Percentiles rank a stretch among this genome's conserved stretches.
Evolutionary conservation across 1,140 invertebrate species (phyloP).

Genomic region (Lucilia sericata): DNA sequence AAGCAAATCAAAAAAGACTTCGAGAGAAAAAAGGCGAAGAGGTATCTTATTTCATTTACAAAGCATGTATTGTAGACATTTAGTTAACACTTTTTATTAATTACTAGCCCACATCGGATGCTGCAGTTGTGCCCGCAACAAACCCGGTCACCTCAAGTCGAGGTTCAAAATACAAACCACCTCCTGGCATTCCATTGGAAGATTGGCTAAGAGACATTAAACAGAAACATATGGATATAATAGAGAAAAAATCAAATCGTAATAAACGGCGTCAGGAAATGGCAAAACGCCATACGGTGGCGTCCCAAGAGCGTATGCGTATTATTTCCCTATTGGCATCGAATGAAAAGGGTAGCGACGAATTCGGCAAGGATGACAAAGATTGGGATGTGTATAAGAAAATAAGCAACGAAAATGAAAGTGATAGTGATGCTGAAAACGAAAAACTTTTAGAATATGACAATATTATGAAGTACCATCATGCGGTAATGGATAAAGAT

Average conservation of each 20-base stretch:
- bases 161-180: slow-evolving; percentile 55
- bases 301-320: slow-evolving; percentile 92
- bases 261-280: slow-evolving; percentile 87
- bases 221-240: slow-evolving; percentile 74
- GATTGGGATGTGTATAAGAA: slow-evolving; percentile 97
- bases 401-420: slow-evolving; percentile 78
- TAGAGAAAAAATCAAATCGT: slow-evolving; percentile 77
- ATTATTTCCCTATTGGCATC: slow-evolving; percentile 90
- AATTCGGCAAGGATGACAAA: slow-evolving; percentile 92
- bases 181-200: slow-evolving; percentile 67
- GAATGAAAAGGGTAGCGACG: slow-evolving; percentile 88
- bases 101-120: background rate
- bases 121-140: background rate
- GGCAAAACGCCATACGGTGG: slow-evolving; percentile 87
- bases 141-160: background rate
- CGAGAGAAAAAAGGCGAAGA: slow-evolving; percentile 80
- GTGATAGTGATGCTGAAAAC: slow-evolving; percentile 92
- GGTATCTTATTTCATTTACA: background rate
- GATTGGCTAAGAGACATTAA: slow-evolving; percentile 78
- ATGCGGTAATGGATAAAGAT: slow-evolving; percentile 76
- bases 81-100: too few species aligned
- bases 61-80: too few species aligned
- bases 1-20: slow-evolving; percentile 81
- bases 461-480: slow-evolving; percentile 84
- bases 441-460: slow-evolving; percentile 90